Evolutionary conservation across 2,888 invertebrate species (phyloP).

Genomic region (Galerucella calmariensis): DNA sequence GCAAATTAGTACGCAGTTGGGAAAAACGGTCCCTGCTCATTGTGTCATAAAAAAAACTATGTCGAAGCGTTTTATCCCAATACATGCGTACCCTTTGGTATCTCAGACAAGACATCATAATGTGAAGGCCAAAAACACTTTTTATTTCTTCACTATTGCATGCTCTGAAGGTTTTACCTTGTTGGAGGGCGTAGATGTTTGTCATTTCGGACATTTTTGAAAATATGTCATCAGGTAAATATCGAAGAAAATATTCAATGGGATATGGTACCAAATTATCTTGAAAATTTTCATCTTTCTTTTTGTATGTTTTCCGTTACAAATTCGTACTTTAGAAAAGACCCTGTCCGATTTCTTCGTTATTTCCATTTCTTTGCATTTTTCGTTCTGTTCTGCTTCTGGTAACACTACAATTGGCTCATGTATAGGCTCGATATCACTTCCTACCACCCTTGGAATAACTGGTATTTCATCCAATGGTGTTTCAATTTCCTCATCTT

Average conservation of each 20-base stretch:
- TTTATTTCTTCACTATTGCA: conserved; percentile 12
- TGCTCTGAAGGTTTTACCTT: no score
- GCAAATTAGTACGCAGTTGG: no score
- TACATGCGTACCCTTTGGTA: not conserved
- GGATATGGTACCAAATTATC: not conserved
- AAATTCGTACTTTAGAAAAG: not conserved
- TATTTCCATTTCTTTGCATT: no score
- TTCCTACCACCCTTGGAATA: no score
- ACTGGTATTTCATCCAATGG: no score
- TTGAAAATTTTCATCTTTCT: not conserved
- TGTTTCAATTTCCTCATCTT: no score
- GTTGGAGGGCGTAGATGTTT: conserved; percentile 7
- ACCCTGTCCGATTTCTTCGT: no score
- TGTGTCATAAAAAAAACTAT: no score
- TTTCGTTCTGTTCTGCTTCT: not conserved
- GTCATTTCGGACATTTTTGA: conserved; percentile 8
- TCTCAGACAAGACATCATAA: conserved; percentile 6
- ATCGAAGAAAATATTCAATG: conserved; percentile 14
- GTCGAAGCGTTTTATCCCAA: no score
- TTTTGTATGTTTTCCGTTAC: not conserved
- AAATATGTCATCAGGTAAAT: conserved; percentile 8
- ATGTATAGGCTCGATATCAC: no score
- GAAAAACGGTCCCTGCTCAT: no score
- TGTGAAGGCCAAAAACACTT: conserved; percentile 8
- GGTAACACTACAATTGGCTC: no score